Evolutionary conservation across 1,140 invertebrate species (phyloP), one percentile per base, ranked within the genome.

Genomic region (Micrasema longulum): DNA sequence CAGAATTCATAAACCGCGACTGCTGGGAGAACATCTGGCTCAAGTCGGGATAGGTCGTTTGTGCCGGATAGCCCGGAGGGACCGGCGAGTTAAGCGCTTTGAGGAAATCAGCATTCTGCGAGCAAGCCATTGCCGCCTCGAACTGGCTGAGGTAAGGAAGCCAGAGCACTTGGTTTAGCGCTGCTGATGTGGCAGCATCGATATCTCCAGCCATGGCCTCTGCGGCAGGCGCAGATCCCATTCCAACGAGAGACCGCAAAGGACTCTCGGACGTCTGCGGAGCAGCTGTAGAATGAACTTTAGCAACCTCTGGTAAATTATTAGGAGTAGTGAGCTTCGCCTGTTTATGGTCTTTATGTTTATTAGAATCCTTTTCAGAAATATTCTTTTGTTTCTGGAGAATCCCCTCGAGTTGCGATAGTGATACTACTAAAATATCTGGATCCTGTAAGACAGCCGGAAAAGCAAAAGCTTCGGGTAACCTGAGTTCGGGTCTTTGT

Each of bases 391-490:
- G 38, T 66, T 88, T 88, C 73, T 85, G 82, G 45, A 93, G 78
- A 18, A 93, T 89, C n/a, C 87, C 87, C 80, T 93, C 91, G 18
- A 95, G 80, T 82, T 93, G 91, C 2, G 89, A 86, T 76, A 94
- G 82, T 22, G 91, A 92, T 73, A 95, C 90, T 1, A 93, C 92
- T 5, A 94, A 79, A 64, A 94, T 88, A 79, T 94, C 91, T 4
- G 91, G 91, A 81, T 94, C 92, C 77, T 90, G 88, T 20, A 93
- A 79, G 1, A 93, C 82, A 73, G 91, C 88, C 0, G 91, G 91
- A 75, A 87, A 91, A 14, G 89, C 88, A 45, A 92, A 86, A 0
- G 89, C 90, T 78, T 93, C 89, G 0, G 91, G 91, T 63, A 93
- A 77, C 68, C 90, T 83, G 18, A 93, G 79, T 81, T 93, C 91